Base-by-base conservation (phyloP, 2,113 vertebrate species). In the Electrona antarctica region DNA sequence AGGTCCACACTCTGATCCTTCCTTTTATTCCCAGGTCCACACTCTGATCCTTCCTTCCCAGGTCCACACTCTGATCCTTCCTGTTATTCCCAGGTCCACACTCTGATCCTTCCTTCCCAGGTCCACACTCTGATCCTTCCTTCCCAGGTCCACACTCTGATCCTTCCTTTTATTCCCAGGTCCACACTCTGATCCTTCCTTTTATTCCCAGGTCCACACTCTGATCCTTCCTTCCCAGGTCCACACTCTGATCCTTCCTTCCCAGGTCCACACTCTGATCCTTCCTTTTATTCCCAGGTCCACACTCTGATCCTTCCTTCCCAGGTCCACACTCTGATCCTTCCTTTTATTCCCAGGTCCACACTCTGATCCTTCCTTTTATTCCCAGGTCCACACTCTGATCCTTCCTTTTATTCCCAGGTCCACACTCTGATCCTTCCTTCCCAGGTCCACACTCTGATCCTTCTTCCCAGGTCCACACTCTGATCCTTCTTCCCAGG, bases 371-470 rank as follows among this genome's bases (percentile, higher is more conserved):
- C 33, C 33, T 41, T 41, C 33, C n/a, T n/a, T n/a, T n/a, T n/a
- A n/a, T 46, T 75, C 55, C n/a, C 59, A 69, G 33, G 33, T 41
- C 33, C 33, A 41, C 33, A 41, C 33, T 41, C 33, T 41, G 33
- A 41, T 41, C 33, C 33, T 41, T 41, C 33, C n/a, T n/a, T n/a
- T n/a, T n/a, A n/a, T 46, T 75, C 55, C n/a, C 59, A 69, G 33
- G 33, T 41, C 33, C 33, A 41, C 33, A 41, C 33, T 41, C 33
- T 41, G 33, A 41, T 41, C 33, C 33, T 41, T 41, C 33, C 74
- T 46, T 75, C 55, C n/a, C 59, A 69, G 33, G 33, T 41, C 33
- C 33, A 41, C 33, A 41, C 33, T 41, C 33, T 41, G 33, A 41
- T 41, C 33, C 33, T 41, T 41, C 74, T 46, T 75, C 55, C n/a